phyloP scores from a whole-genome alignment of 2,888 invertebrate species.

The Harpalus rubripes region DNA sequence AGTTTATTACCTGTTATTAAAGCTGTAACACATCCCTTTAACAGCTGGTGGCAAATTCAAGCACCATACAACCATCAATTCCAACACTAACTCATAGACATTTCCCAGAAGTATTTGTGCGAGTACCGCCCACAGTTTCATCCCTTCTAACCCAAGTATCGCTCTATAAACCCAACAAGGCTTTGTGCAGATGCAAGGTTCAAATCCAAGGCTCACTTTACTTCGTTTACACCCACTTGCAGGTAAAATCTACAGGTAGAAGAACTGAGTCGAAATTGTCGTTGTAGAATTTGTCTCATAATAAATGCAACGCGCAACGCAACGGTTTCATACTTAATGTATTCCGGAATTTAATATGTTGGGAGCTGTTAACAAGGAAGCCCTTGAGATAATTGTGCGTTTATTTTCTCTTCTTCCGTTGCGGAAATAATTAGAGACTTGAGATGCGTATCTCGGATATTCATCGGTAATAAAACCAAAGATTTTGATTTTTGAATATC shows the following conservation, averaged over 20 bases:
- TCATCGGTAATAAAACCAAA: conserved; percentile 57
- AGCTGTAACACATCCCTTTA: background rate
- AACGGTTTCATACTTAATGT: conserved; percentile 47
- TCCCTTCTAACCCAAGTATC: conserved; percentile 24
- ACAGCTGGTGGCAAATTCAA: conserved; percentile 28
- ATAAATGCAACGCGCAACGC: conserved; percentile 46
- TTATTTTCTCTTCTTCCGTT: conserved; percentile 48
- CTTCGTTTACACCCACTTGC: conserved; percentile 46
- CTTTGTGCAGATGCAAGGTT: conserved; percentile 11
- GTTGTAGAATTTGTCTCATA: background rate
- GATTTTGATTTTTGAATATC: conserved; percentile 54
- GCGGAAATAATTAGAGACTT: conserved; percentile 59
- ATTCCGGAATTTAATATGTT: conserved; percentile 47
- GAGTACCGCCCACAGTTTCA: conserved; percentile 30
- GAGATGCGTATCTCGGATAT: conserved; percentile 45
- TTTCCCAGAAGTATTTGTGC: conserved; percentile 33
- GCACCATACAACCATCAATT: conserved; percentile 30
- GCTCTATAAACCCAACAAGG: conserved; percentile 23
- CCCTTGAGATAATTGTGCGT: conserved; percentile 43
- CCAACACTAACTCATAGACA: conserved; percentile 21
- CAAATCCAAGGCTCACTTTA: conserved; percentile 34
- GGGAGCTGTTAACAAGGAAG: conserved; percentile 44
- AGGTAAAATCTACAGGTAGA: conserved; percentile 36
- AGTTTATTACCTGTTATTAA: conserved; percentile 30
- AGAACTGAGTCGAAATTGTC: background rate